Evolutionary conservation across 2,113 vertebrate genomes (phyloP), one percentile per base, ranked within the genome.

Genomic region (Nettapus auritus): DNA sequence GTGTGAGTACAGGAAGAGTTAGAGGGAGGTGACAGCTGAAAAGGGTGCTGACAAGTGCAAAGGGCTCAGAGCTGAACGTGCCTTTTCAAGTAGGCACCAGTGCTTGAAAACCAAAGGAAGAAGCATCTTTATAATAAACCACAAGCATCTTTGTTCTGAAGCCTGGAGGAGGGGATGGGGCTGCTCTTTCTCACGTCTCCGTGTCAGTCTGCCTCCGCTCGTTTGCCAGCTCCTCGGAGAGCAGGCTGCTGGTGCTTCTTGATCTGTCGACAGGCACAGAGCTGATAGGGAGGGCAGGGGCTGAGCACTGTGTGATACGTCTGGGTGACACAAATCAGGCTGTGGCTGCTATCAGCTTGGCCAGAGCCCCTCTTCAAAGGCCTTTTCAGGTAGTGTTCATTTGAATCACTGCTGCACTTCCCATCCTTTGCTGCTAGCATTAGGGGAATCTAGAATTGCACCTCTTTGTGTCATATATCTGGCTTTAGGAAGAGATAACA

Each of bases 171-270:
- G 57, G 29, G 9, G 26, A 52, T 57, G 52, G 33, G 21, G 13
- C 50, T 86, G 31, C 11, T 44, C 36, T 78, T 89, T 73, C 60
- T 80, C 55, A 31, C 56, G 66, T 34, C 31, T 73, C 21, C 13
- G 9, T 31, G 55, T 28, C 60, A 59, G 19, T 26, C 21, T 67
- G 69, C n/a, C 66, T 86, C 13, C 0, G 0, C 31, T 67, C 2
- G 2, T 73, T 42, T 46, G 13, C 40, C 44, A 53, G 48, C 75
- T 86, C 22, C 50, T 26, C 56, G 33, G 40, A 74, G 67, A 82
- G 18, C 4, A 26, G 64, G 40, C 59, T 83, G 42, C 79, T 52
- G 63, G 11, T 46, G 19, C 42, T 70, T 59, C 40, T 76, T 0
- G 0, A 11, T 46, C 85, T 81, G 71, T 29, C 3, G 11, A 34